phyloP scores from a whole-genome alignment of 2,797 vertebrate species.

The Tarsius wallacei region DNA sequence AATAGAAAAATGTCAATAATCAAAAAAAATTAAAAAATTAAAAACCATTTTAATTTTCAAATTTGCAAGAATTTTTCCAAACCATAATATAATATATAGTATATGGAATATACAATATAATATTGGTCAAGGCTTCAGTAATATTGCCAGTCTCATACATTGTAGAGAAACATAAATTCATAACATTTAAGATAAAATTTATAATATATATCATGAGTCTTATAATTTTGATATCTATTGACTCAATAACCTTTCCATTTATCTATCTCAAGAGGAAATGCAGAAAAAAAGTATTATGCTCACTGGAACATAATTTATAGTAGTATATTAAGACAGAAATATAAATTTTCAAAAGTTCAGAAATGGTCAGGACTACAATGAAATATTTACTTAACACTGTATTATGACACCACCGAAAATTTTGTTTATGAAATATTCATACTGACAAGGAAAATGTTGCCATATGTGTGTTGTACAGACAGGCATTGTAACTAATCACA shows the following conservation, averaged over 20 bases:
- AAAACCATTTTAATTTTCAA: background rate
- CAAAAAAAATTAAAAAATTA: background rate
- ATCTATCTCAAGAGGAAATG: background rate
- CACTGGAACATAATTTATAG: background rate
- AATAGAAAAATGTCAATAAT: background rate
- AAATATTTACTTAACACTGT: conserved; percentile 35
- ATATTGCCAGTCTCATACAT: background rate
- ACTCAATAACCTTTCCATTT: background rate
- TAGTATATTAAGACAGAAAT: background rate
- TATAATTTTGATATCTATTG: background rate
- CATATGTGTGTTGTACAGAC: background rate
- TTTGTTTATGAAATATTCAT: conserved; percentile 24
- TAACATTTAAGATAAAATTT: background rate
- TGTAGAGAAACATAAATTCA: background rate
- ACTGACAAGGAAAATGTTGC: background rate
- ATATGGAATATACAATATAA: background rate
- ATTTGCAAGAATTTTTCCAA: conserved; percentile 19
- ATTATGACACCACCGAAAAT: conserved; percentile 23
- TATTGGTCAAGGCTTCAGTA: background rate
- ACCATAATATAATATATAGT: background rate
- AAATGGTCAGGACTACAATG: background rate
- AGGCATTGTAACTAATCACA: background rate
- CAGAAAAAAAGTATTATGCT: background rate
- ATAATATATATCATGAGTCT: background rate
- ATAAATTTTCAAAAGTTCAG: conserved; percentile 12